These are phyloP conservation scores for Plectus sambesii DNA, from an alignment of 1,140 invertebrate species.

Conservation along the genomic window DNA sequence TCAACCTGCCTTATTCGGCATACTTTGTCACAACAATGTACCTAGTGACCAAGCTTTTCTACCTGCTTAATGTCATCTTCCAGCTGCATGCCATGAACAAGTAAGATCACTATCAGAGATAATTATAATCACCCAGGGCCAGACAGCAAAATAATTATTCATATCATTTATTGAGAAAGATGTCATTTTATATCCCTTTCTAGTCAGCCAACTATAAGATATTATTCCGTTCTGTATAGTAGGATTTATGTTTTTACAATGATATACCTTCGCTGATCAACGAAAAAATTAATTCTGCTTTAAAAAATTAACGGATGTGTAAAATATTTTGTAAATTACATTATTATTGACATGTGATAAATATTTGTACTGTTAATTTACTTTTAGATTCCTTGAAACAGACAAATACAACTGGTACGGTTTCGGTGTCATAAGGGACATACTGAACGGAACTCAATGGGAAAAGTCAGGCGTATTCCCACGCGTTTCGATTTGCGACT, in stretches of 20 bases:
- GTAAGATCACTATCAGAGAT: no score
- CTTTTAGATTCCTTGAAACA: constrained; percentile 39
- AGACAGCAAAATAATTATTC: no score
- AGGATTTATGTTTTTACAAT: no score
- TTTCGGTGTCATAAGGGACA: constrained; percentile 36
- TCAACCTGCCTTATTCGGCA: constrained; percentile 38
- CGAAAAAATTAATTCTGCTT: no score
- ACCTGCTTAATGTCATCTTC: constrained; percentile 34
- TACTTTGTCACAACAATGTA: constrained; percentile 35
- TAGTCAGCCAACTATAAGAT: no score
- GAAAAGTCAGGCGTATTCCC: constrained; percentile 49
- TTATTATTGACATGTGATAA: not conserved
- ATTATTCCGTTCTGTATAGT: no score
- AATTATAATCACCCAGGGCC: no score
- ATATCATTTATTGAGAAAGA: constrained; percentile 6
- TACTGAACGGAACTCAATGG: constrained; percentile 36
- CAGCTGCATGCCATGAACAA: constrained; percentile 42
- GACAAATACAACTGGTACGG: constrained; percentile 41
- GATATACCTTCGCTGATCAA: no score
- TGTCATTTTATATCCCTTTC: no score
- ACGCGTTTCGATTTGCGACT: constrained; percentile 52
- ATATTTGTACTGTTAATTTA: not conserved
- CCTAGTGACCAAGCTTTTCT: constrained; percentile 31
- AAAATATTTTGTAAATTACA: no score
- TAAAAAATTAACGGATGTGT: no score